Base-by-base conservation (phyloP, 1,140 invertebrate species). In the Heliconius himera region DNA sequence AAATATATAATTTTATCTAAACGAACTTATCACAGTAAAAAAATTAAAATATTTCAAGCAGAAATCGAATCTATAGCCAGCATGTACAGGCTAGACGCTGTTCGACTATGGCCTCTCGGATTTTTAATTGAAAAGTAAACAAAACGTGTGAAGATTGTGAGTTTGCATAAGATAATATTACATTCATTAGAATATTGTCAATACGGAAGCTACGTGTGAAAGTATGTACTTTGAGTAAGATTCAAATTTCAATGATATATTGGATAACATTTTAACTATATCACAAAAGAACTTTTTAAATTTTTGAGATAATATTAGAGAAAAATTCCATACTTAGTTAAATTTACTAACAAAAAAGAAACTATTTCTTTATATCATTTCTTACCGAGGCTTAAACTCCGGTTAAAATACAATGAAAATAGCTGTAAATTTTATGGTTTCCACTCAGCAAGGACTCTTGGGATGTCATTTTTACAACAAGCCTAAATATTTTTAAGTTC, bases 351-450 rank as follows among this genome's bases (percentile, higher is more conserved):
- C 8, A 56, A n/a, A 56, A 22, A 22, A 9, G 20, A 22, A 56
- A n/a, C 8, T 56, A 22, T 9, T 22, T 22, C 54, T 56, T 22
- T 8, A 22, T 56, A 56, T 56, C 54, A 22, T 56, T 56, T 56
- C 54, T 56, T 56, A 56, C 54, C n/a, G 8, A 56, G 8, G 54
- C 20, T 56, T 56, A 56, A 56, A 56, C 54, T 56, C 54, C n/a
- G 20, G 54, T 56, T 56, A 56, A 56, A 56, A 56, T 8, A 56
- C 54, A 22, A 56, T 56, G 54, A 56, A 56, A 56, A 56, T 56
- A 56, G n/a, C 54, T 56, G 54, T 56, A 56, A 56, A 56, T 56
- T 56, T 56, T 56, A 56, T 56, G 54, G 54, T 22, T 56, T 56
- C 54, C 54, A 56, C 54, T 56, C 54, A 56, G n/a, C 54, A 22